Base-by-base conservation (phyloP, 2,113 vertebrate genomes). In the Phoxinus phoxinus region DNA sequence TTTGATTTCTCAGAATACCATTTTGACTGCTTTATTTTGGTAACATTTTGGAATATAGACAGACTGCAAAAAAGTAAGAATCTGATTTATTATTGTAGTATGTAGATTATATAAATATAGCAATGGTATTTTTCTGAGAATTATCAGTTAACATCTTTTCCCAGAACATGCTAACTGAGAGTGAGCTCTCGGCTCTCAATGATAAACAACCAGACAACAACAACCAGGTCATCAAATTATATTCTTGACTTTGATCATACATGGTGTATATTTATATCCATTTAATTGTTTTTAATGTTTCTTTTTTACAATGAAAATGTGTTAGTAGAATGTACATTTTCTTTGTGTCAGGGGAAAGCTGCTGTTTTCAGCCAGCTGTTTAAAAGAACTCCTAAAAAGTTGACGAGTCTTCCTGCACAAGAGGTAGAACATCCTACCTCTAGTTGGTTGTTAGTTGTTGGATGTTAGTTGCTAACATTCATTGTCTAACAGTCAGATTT, bases 151-250 rank as follows among this genome's bases (percentile, higher is more conserved):
- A 25, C 69, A 41, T 46, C 37, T 73, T 46, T 74, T 74, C 71
- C n/a, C 41, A 74, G 71, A 74, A 27, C 71, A 74, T 46, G 71
- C n/a, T 74, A 8, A 15, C 71, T 74, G 41, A 46, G 41, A 25
- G 69, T n/a, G 37, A 72, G 2, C 21, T 25, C 4, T 3, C 69
- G 2, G 21, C 11, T 73, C 69, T 73, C 23, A 44, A 46, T 74
- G 41, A 74, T 46, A 41, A 46, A 27, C 41, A n/a, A 74, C 12
- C 41, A 17, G 41, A n/a, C 71, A 74, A 44, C 41, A 6, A 46
- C 44, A 15, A 27, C 23, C 71, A 74, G 12, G 71, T 74, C 41
- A 17, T 44, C 23, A 46, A 17, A 46, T 25, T 2, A 37, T 69
- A 37, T 44, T 1, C 23, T 73, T 25, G n/a, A 73, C 6, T 15